These are phyloP conservation scores for Apeltes quadracus DNA, from an alignment of 2,113 vertebrate genomes.

Conservation along the genomic window DNA sequence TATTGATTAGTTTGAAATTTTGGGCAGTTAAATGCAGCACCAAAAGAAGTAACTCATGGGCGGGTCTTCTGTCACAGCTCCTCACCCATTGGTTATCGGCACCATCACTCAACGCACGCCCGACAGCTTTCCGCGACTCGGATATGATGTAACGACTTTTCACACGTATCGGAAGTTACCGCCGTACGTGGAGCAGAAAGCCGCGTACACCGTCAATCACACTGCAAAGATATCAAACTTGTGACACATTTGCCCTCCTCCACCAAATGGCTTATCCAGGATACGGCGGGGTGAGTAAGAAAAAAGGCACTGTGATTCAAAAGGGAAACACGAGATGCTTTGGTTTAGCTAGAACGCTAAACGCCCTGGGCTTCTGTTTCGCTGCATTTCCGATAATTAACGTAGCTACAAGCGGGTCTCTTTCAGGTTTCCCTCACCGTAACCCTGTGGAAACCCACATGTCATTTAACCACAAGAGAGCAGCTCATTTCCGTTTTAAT, in stretches of 20 bases:
- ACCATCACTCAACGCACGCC: constrained; percentile 21
- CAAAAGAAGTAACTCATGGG: not conserved
- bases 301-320: fast-evolving
- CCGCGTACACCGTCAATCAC: too few species aligned
- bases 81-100: constrained; percentile 28
- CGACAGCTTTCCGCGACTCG: not conserved
- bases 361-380: not conserved
- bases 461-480: fast-evolving
- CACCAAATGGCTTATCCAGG: constrained; percentile 72
- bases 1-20: fast-evolving
- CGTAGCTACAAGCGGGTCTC: not conserved
- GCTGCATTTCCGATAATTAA: not conserved
- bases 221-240: not conserved
- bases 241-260: not conserved
- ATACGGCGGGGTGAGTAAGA: constrained; percentile 74
- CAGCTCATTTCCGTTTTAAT: not conserved
- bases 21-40: not conserved
- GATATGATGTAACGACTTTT: constrained; percentile 43
- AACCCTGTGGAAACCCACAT: too few species aligned
- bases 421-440: not conserved
- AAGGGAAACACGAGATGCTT: not conserved
- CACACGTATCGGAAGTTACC: constrained; percentile 51
- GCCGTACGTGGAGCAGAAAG: not conserved
- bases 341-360: constrained; percentile 3
- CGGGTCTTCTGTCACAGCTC: not conserved